Evolutionary conservation across 1,140 invertebrate species (phyloP).

Genomic region (Cylas formicarius): DNA sequence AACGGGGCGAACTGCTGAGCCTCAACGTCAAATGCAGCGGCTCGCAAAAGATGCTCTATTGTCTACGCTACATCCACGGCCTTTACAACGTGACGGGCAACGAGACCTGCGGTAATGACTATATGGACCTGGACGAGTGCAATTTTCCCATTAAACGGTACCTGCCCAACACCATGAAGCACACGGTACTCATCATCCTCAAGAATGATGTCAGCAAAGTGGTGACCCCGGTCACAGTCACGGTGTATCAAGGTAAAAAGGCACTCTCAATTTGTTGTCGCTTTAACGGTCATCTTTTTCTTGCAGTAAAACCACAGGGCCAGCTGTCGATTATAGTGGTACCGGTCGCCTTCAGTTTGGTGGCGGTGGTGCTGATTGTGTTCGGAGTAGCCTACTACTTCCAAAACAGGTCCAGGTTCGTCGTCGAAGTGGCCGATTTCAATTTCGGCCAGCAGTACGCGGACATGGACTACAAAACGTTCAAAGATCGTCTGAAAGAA

Average conservation of each 20-base stretch:
- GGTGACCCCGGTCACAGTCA: constrained; percentile 63
- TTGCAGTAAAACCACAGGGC: constrained; percentile 63
- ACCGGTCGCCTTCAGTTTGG: constrained; percentile 67
- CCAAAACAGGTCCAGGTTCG: constrained; percentile 68
- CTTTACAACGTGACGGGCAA: constrained; percentile 72
- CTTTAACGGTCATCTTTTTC: constrained; percentile 18
- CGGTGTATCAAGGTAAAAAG: constrained; percentile 68
- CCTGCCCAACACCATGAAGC: constrained; percentile 52
- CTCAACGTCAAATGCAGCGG: constrained; percentile 65
- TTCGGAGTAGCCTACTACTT: constrained; percentile 80
- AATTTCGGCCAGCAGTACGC: constrained; percentile 71
- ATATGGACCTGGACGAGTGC: constrained; percentile 45
- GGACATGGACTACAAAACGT: constrained; percentile 79
- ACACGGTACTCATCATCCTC: constrained; percentile 67
- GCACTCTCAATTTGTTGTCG: not conserved
- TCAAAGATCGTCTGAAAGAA: constrained; percentile 67
- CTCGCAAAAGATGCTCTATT: constrained; percentile 60
- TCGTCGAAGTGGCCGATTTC: constrained; percentile 79
- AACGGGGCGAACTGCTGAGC: constrained; percentile 67
- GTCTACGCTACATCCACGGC: constrained; percentile 49
- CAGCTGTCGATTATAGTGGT: constrained; percentile 80
- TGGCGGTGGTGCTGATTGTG: constrained; percentile 71
- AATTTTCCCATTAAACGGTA: constrained; percentile 58
- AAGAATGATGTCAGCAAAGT: constrained; percentile 63
- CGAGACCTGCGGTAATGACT: constrained; percentile 54